A percentile compares a stretch with the other conserved stretches of the same genome.
Evolutionary conservation across 1,140 invertebrate genomes (phyloP).

Genomic region (Lasioglossum albipes): DNA sequence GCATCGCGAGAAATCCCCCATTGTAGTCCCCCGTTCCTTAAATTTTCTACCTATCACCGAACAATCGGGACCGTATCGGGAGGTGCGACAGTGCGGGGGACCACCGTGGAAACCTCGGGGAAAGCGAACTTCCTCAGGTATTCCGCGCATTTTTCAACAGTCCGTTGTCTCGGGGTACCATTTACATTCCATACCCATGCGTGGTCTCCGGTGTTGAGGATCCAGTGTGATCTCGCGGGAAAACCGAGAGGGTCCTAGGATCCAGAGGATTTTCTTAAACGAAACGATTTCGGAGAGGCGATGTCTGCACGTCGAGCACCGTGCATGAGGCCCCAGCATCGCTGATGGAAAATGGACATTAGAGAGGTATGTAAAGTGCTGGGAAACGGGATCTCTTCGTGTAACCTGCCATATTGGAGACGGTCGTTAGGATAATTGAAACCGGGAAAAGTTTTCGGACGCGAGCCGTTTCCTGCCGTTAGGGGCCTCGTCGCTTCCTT

Average conservation of each 20-base stretch:
- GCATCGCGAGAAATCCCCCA: neutral
- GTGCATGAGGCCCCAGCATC: slow-evolving; percentile 37
- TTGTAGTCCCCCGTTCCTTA: too few relatives aligned
- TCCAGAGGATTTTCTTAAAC: neutral
- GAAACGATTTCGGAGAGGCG: neutral
- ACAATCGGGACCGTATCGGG: too few relatives aligned
- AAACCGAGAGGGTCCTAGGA: neutral
- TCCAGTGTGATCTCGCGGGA: neutral
- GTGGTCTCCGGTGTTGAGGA: slow-evolving; percentile 26
- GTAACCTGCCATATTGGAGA: slow-evolving; percentile 57
- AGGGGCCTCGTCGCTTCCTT: slow-evolving; percentile 20
- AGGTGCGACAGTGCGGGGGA: neutral
- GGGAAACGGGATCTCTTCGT: neutral
- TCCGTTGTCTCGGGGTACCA: neutral
- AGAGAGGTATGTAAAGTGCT: slow-evolving; percentile 43
- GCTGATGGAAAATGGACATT: slow-evolving; percentile 54
- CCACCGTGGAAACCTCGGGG: neutral
- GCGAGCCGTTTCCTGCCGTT: slow-evolving; percentile 4
- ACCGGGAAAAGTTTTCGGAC: slow-evolving; percentile 7
- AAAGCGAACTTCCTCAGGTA: too few relatives aligned
- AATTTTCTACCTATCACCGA: too few relatives aligned
- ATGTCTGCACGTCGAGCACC: neutral
- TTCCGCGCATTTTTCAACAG: neutral
- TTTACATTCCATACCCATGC: slow-evolving; percentile 44
- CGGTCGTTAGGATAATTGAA: neutral